Evolutionary conservation across 2,113 vertebrate genomes (phyloP), one percentile per base, ranked within the genome.

Genomic region (Elgaria multicarinata): DNA sequence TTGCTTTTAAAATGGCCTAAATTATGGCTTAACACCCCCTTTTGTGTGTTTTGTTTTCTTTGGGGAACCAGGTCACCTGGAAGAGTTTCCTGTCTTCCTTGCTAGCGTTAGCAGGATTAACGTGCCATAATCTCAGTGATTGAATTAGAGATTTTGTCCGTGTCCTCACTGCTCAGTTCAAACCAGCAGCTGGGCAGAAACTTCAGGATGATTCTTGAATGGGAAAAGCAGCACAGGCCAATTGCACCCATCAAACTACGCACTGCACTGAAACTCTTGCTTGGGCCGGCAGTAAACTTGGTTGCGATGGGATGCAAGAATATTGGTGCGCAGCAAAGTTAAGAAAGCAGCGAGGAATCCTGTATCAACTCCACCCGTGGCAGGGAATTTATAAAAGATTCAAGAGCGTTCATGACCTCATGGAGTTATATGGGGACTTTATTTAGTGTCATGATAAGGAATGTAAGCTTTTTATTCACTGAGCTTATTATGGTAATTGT

Each of bases 31-130:
- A 80, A 20, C 93, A 77, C 90, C 91, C 90, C 33, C 14, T n/a
- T 10, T 20, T 90, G 46, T 5, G 85, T 20, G 20, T 33, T n/a
- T n/a, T 10, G n/a, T 62, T 92, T n/a, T 93, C 75, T 24, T 91
- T 92, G 88, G 88, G 89, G 95, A 96, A 94, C 87, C 91, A 94
- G 96, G 95, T 96, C 92, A 9, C 88, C 94, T 94, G 90, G 77
- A 85, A 87, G 91, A 89, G 91, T 14, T 66, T 42, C 31, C 50
- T 94, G 90, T 90, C 85, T 77, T 26, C 92, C 90, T 92, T 94
- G 91, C 93, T 93, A 91, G 90, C 66, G 8, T 95, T 92, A 95
- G 92, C 93, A 93, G 95, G 97, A 97, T 97, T 97, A 97, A 95
- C 90, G 87, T 93, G 89, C 89, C 91, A 10, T 96, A 97, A 97